These are phyloP conservation scores for Paragorgia papillata DNA, from an alignment of 92 coral and sea anemone species.

Conservation along the genomic window DNA sequence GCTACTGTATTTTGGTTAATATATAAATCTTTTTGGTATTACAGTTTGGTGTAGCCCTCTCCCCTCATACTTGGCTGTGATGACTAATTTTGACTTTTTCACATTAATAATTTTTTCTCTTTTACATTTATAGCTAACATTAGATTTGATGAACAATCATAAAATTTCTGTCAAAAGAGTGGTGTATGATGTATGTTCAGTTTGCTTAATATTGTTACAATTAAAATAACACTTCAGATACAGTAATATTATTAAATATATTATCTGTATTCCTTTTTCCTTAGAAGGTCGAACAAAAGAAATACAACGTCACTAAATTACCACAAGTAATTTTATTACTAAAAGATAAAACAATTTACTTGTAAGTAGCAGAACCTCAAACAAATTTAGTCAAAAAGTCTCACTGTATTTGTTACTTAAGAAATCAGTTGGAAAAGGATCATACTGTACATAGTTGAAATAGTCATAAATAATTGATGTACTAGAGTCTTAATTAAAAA, in stretches of 20 bases:
- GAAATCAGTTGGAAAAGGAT: no score
- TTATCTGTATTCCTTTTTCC: neutral
- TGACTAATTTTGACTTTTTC: no score
- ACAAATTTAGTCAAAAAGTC: neutral
- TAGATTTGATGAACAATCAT: constrained; percentile 84
- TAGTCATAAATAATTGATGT: no score
- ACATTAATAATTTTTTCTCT: neutral
- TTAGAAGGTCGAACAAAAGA: constrained; percentile 60
- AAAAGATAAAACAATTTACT: neutral
- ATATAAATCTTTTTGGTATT: no score
- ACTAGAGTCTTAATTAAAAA: no score
- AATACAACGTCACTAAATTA: constrained; percentile 62
- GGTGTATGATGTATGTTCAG: constrained; percentile 46
- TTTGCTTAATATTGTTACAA: neutral
- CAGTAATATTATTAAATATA: neutral
- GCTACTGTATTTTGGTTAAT: no score
- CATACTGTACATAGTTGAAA: no score
- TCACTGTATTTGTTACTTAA: no score
- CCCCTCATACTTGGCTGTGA: no score
- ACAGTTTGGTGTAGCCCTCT: no score
- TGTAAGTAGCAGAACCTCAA: constrained; percentile 8
- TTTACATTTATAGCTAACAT: constrained; percentile 58
- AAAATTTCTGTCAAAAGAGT: constrained; percentile 71
- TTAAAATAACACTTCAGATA: neutral
- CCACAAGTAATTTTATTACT: constrained; percentile 64